phyloP scores from a whole-genome alignment of 1,140 invertebrate genomes.

The Drosophila guanche region DNA sequence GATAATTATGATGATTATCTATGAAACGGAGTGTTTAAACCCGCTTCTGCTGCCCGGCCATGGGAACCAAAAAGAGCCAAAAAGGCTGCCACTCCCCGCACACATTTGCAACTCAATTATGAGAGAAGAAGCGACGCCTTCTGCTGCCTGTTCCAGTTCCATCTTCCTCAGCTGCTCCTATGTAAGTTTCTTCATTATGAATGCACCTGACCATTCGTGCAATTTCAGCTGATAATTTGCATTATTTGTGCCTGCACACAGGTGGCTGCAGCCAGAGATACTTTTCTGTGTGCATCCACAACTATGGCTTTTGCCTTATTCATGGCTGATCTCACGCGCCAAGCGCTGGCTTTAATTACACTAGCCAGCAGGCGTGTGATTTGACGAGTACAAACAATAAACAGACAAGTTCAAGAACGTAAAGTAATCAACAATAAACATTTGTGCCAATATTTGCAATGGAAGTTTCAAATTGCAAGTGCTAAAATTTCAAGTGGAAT shows the following conservation, averaged over 20 bases:
- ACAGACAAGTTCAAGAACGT: no score
- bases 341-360: constrained; percentile 67
- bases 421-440: no score
- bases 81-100: constrained; percentile 31
- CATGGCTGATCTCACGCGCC: constrained; percentile 68
- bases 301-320: constrained; percentile 31
- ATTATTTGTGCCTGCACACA: constrained; percentile 67
- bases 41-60: constrained; percentile 24
- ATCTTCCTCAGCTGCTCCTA: no score
- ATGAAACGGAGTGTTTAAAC: constrained; percentile 72
- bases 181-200: constrained; percentile 40
- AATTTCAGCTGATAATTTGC: constrained; percentile 78
- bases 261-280: constrained; percentile 45
- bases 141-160: no score
- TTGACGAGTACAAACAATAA: not conserved
- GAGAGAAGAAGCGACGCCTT: constrained; percentile 21
- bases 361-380: constrained; percentile 11
- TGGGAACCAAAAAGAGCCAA: constrained; percentile 55
- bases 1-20: constrained; percentile 82
- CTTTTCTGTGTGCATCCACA: constrained; percentile 10
- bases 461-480: not conserved
- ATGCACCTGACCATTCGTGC: constrained; percentile 74
- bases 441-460: no score
- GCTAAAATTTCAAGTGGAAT: not conserved
- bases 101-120: constrained; percentile 76